Percentiles rank a stretch among this genome's conserved stretches.
Conservation (phyloP, 2,888 invertebrate genomes). For the Ichneumoninae sp. region DNA sequence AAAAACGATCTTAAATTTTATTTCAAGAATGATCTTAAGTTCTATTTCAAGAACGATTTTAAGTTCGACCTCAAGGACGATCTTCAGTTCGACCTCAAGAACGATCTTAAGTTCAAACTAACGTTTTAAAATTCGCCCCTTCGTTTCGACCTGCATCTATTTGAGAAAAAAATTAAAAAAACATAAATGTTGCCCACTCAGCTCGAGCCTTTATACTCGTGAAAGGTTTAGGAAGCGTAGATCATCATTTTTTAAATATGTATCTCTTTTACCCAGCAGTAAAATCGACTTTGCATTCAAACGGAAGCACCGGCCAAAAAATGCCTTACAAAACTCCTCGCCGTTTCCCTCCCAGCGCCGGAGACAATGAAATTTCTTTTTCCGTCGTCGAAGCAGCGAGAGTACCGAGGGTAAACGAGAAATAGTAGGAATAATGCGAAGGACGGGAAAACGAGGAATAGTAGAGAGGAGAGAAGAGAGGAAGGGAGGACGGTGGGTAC, state of each 20-base stretch:
- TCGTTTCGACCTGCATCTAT: neutral
- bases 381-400: neutral
- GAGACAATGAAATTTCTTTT: neutral
- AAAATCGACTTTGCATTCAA: neutral
- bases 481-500: conserved; percentile 14
- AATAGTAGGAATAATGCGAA: conserved; percentile 22
- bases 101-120: too few relatives aligned
- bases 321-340: neutral
- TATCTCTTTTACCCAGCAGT: neutral
- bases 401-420: neutral
- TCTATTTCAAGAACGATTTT: too few relatives aligned
- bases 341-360: neutral
- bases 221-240: neutral
- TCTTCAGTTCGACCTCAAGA: too few relatives aligned
- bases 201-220: neutral
- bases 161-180: neutral
- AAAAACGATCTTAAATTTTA: too few relatives aligned
- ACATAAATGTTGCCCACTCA: neutral
- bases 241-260: neutral
- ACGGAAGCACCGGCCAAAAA: neutral
- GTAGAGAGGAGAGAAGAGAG: neutral
- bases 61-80: too few relatives aligned
- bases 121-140: too few relatives aligned
- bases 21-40: too few relatives aligned
- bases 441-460: conserved; percentile 16